Percentiles rank a stretch among this genome's conserved stretches.
Conservation (phyloP, 2,113 vertebrate species). For the Notiomystis cincta region DNA sequence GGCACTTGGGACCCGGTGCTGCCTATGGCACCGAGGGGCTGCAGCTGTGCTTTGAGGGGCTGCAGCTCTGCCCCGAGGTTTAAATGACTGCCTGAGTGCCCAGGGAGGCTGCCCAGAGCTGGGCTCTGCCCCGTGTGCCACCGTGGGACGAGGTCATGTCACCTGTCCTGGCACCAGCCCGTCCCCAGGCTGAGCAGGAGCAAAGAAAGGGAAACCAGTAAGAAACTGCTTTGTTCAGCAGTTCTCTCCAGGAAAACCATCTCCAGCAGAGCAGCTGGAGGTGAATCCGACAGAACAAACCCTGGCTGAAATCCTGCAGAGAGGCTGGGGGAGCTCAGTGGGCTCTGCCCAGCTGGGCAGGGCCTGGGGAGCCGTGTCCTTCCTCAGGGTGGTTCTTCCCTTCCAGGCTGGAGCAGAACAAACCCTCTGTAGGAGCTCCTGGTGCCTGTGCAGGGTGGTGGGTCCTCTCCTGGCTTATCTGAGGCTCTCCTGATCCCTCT, state of each 20-base stretch:
- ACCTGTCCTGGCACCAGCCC: neutral
- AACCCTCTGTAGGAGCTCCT: neutral
- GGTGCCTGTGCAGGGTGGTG: neutral
- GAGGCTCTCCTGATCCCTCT: neutral
- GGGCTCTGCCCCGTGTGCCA: neutral
- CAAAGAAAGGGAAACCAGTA: neutral
- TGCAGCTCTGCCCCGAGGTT: neutral
- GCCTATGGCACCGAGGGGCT: neutral
- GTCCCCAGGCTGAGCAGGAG: slow-evolving; percentile 14
- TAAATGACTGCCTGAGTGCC: neutral
- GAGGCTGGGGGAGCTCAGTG: neutral
- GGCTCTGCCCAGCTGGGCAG: neutral
- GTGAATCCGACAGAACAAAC: neutral
- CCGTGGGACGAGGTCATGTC: neutral
- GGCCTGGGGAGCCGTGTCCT: fast-evolving
- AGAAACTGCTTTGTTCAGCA: slow-evolving; percentile 38
- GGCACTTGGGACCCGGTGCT: neutral
- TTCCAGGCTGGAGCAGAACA: neutral
- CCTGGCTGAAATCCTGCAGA: fast-evolving
- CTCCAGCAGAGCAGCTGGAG: neutral
- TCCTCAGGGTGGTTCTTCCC: fast-evolving
- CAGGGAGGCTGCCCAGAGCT: neutral
- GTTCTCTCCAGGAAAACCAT: neutral
- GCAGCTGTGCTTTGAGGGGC: neutral
- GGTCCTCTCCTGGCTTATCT: neutral